Base-by-base conservation (phyloP, 2,888 invertebrate genomes). In the Drosophila meridionalis region DNA sequence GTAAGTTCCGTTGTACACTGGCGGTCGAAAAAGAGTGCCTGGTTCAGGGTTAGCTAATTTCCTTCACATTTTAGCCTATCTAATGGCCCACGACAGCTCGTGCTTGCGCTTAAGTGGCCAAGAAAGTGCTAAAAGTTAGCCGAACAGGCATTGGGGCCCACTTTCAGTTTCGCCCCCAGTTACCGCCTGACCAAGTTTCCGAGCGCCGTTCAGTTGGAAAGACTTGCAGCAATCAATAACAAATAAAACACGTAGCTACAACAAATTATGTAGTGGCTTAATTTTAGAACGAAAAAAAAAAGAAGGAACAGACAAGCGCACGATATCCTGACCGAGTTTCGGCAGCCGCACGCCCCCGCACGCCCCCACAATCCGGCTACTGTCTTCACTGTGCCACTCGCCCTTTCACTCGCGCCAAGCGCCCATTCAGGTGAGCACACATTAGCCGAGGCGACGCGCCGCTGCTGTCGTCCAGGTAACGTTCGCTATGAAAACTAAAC, bases 401-500 rank as follows among this genome's bases (percentile, higher is more conserved):
- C 14, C 55, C 40, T 50, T 28, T 20, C 14, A 14, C 42, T 50
- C 20, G 40, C n/a, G 14, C 36, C 48, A 42, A 32, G 57, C 55
- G 34, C 72, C 42, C 42, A 32, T 30, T 60, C 80, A 79, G 78
- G 80, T 79, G 83, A 76, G 55, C 76, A 80, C 80, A 80, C 72
- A 69, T 83, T 64, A 69, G 61, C 14, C 45, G 61, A 65, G 55
- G 68, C 73, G 61, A 71, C 65, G 58, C 66, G 61, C 66, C 62
- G 58, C 58, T 40, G 28, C 74, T 61, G 87, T 87, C 71, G 84
- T 83, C 86, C 90, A 73, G 85, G 90, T 76, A 90, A 87, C 87
- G 85, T 80, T 80, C 90, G 85, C 78, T 85, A 87, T 89, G 82
- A 87, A 87, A 90, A 90, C 90, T 78, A 87, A 87, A 89, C 87